Conservation (phyloP, 2,113 vertebrate genomes). For the Passer montanus region DNA sequence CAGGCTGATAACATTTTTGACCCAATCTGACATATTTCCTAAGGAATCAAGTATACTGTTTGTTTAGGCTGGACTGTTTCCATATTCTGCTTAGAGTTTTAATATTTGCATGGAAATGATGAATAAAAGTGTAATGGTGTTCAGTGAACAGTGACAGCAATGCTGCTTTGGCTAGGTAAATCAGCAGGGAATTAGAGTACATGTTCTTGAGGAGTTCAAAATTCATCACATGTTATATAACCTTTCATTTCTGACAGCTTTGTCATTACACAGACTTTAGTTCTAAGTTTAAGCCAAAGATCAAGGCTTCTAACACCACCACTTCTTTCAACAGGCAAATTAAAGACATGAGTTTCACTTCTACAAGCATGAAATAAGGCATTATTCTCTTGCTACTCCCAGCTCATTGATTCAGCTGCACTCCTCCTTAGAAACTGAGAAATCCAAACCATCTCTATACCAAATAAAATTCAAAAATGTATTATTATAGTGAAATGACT, state of each 20-base stretch:
- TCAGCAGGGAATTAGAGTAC: neutral
- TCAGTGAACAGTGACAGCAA: neutral
- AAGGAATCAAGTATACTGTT: neutral
- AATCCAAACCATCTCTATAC: neutral
- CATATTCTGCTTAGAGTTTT: neutral
- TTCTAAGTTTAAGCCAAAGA: neutral
- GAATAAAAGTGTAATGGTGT: neutral
- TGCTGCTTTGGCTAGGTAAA: neutral
- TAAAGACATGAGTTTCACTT: neutral
- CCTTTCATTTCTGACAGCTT: conserved; percentile 15
- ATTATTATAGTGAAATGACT: neutral
- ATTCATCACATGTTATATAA: neutral
- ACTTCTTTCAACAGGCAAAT: neutral
- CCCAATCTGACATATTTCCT: neutral
- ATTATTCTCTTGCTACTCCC: neutral
- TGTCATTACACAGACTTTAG: conserved; percentile 6
- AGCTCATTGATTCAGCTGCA: neutral
- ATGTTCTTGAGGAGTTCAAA: neutral
- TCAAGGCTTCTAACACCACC: neutral
- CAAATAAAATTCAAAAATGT: neutral
- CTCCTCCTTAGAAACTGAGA: neutral
- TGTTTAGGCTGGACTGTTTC: neutral
- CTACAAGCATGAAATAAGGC: neutral
- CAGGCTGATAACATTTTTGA: neutral
- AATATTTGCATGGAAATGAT: neutral